Base-by-base conservation (phyloP, 2,113 vertebrate genomes). In the Catharus bicknelli region DNA sequence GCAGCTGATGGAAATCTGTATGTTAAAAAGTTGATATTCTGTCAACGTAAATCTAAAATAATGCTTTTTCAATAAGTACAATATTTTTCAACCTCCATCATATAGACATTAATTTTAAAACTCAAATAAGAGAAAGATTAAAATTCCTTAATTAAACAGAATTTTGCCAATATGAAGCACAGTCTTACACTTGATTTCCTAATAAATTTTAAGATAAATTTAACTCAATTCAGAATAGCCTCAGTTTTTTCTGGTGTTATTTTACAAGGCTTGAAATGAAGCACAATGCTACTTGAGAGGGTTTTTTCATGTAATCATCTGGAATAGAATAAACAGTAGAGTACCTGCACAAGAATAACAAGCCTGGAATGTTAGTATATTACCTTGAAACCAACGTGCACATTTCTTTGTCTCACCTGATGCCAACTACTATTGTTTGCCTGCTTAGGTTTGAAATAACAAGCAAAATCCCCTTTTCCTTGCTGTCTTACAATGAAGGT, bases 271-370 rank as follows among this genome's bases (percentile, higher is more conserved):
- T 80, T 83, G n/a, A 51, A 34, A 77, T 11, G 55, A 93, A 86
- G 32, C 34, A 81, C 21, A 47, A 8, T 21, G 22, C 19, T 63
- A 34, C 23, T 80, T 59, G 38, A 55, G 4, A 15, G 1, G 3
- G 0, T 0, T 20, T 73, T 69, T 77, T 30, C 7, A 32, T 36
- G 26, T 3, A 20, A 32, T 45, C 38, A 58, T 77, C n/a, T 55
- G 23, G 40, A 55, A 57, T 2, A 69, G 51, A 86, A 86, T 29
- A 77, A 90, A 42, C 3, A 67, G 26, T 9, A 43, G 26, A 84
- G 18, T 42, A 57, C 29, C 38, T 59, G 57, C 79, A 67, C 47
- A 81, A 54, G 51, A 88, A 27, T 14, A 36, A 14, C n/a, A 43
- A 38, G n/a, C 25, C 27, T 74, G 42, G 12, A 40, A 13, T 48